A percentile compares a stretch with the other conserved stretches of the same genome.
phyloP scores from a whole-genome alignment of 2,797 vertebrate genomes.

The Clarias pachynema region DNA sequence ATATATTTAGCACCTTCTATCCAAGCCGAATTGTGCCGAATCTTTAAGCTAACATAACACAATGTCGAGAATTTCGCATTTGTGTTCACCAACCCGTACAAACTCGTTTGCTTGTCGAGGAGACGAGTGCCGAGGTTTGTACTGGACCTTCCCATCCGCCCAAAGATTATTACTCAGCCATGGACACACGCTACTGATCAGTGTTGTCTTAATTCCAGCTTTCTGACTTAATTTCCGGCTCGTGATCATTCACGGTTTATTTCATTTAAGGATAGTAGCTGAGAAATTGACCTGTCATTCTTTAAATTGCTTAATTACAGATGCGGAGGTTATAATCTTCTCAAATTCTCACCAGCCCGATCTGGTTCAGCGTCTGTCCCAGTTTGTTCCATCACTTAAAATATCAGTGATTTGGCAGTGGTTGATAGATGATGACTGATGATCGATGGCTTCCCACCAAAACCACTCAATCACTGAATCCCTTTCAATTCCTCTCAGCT shows the following conservation, averaged over 20 bases:
- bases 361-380: background rate
- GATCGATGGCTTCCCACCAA: constrained; percentile 39
- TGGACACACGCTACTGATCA: background rate
- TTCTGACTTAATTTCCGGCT: background rate
- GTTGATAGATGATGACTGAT: constrained; percentile 25
- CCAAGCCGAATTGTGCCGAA: too few relatives aligned
- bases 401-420: constrained; percentile 3
- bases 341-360: background rate
- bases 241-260: background rate
- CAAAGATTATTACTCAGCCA: background rate
- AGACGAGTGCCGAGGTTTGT: background rate
- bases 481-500: constrained; percentile 33
- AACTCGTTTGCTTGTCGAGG: background rate
- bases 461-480: constrained; percentile 35
- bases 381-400: constrained; percentile 14
- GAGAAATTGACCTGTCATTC: constrained; percentile 3
- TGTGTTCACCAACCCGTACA: background rate
- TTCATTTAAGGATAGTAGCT: background rate
- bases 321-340: background rate
- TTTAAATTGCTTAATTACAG: constrained; percentile 1
- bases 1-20: background rate
- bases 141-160: background rate
- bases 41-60: too few relatives aligned
- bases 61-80: background rate
- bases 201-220: background rate